Conservation (phyloP, 2,888 invertebrate genomes). For the Aleiodes alternator region DNA sequence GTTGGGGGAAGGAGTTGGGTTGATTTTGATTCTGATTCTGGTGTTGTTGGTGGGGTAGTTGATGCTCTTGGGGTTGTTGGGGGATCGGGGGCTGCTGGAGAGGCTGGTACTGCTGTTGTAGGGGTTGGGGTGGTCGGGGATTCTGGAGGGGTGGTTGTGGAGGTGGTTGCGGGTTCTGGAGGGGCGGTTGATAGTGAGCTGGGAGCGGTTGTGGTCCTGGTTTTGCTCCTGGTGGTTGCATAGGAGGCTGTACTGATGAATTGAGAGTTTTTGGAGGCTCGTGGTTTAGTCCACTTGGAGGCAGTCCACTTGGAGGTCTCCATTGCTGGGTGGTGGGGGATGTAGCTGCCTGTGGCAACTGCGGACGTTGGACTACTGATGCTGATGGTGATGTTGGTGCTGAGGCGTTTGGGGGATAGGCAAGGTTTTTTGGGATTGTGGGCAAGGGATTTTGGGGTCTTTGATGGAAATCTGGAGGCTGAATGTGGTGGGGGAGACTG, state of each 20-base stretch:
- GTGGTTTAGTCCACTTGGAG: constrained; percentile 31
- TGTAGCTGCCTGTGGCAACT: not conserved
- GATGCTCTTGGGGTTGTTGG: too few relatives aligned
- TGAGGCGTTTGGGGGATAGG: not conserved
- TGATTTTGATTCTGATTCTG: too few relatives aligned
- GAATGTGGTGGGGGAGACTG: not conserved
- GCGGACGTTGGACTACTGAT: constrained; percentile 1
- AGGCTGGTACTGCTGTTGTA: constrained; percentile 54
- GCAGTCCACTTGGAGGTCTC: constrained; percentile 21
- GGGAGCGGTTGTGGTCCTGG: constrained; percentile 2
- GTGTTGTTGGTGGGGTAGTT: too few relatives aligned
- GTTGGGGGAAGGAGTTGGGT: too few relatives aligned
- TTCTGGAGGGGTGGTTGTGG: constrained; percentile 1
- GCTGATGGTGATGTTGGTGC: not conserved
- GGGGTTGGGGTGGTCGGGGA: constrained; percentile 42
- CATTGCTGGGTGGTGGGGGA: constrained; percentile 33
- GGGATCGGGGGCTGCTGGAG: constrained; percentile 55
- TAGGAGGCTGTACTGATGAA: constrained; percentile 19
- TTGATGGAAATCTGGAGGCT: constrained; percentile 12
- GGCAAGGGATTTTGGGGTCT: constrained; percentile 16
- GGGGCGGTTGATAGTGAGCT: constrained; percentile 23
- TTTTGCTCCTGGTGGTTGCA: not conserved
- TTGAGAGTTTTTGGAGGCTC: constrained; percentile 33
- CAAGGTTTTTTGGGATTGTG: not conserved
- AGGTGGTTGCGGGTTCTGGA: constrained; percentile 38